Conservation (phyloP, 2,888 invertebrate genomes). For the Xylota segnis region DNA sequence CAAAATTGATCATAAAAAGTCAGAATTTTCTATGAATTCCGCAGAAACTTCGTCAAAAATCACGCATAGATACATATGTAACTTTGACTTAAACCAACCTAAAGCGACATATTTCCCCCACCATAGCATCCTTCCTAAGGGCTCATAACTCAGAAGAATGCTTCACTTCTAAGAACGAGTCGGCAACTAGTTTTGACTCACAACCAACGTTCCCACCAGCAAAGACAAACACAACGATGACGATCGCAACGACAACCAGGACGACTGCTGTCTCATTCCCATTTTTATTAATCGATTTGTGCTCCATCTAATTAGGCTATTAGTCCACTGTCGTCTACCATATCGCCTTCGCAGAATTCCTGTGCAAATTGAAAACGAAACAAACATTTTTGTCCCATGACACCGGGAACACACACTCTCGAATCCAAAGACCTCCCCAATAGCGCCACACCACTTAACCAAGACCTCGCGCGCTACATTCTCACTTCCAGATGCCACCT, state of each 20-base stretch:
- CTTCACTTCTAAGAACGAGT: slow-evolving; percentile 28
- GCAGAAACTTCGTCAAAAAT: too few relatives aligned
- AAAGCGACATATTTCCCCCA: neutral
- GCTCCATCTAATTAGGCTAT: slow-evolving; percentile 74
- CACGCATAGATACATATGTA: too few relatives aligned
- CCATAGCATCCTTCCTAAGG: neutral
- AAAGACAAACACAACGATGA: slow-evolving; percentile 1
- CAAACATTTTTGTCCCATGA: slow-evolving; percentile 66
- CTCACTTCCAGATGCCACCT: slow-evolving; percentile 63
- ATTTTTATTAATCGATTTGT: slow-evolving; percentile 73
- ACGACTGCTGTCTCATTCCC: slow-evolving; percentile 8
- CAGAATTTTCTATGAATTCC: too few relatives aligned
- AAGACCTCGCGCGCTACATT: slow-evolving; percentile 51
- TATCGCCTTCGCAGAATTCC: slow-evolving; percentile 70
- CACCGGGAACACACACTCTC: slow-evolving; percentile 40
- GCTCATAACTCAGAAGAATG: slow-evolving; percentile 16
- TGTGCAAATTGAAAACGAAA: slow-evolving; percentile 49
- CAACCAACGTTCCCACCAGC: slow-evolving; percentile 6
- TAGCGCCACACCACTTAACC: slow-evolving; percentile 62
- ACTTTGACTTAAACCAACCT: neutral
- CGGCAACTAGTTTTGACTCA: neutral
- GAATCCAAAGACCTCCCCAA: slow-evolving; percentile 58
- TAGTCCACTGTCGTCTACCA: slow-evolving; percentile 68
- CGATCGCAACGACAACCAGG: slow-evolving; percentile 6
- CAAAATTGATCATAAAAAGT: too few relatives aligned